Base-by-base conservation (phyloP, 2,797 vertebrate species). In the Chaunax sp. region DNA sequence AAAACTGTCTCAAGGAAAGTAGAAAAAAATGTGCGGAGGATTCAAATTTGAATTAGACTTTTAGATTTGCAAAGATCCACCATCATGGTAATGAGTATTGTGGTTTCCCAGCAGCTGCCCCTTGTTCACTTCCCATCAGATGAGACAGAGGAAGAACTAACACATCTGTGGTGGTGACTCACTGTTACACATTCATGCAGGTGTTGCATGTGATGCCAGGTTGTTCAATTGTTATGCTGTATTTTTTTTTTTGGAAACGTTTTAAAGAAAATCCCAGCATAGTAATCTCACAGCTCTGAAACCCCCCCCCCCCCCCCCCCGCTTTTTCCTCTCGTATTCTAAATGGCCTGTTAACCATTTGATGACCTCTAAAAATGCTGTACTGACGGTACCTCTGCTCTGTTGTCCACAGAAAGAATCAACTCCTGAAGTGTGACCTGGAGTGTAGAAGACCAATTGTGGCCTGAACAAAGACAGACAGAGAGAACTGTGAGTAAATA, bases 401-500 rank as follows among this genome's bases (percentile, higher is more conserved):
- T 15, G 16, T 78, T 85, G 66, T 81, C 44, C 57, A 55, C 83
- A 89, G 86, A 74, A 73, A 76, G 60, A 83, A 70, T 77, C 69
- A 52, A 61, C 72, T 59, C 61, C 66, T 62, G 62, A 74, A 83
- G 77, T 51, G 25, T 76, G 72, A 83, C 63, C 79, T 64, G 68
- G 54, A 64, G 75, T 20, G 65, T 44, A 83, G 77, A 83, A 65
- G 60, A 84, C 26, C 69, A 75, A 55, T 87, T 83, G 78, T 84
- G 87, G 77, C 82, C 80, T 79, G 67, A 81, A 72, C 71, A 77
- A 81, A 82, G 77, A 84, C 60, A 70, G 59, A 74, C 77, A 68
- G 75, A 75, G 58, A 83, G 86, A 89, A 86, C 89, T 90, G 91
- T 93, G 81, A 91, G 92, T 92, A 87, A 83, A 83, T 26, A 16